Conservation (phyloP, 2,113 vertebrate genomes). For the Pardalotus punctatus region DNA sequence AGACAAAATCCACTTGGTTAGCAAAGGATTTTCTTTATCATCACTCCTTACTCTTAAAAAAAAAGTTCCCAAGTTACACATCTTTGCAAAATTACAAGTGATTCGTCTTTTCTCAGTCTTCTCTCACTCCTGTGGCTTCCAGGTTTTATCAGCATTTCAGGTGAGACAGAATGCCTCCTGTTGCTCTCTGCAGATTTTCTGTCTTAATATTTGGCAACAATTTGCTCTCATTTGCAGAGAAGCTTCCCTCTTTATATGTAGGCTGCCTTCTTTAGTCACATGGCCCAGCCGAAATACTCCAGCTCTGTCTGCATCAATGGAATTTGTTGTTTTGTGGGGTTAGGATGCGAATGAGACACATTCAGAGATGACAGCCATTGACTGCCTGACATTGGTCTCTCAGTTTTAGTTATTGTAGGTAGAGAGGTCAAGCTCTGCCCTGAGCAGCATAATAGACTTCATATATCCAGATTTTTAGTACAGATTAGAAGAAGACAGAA, state of each 20-base stretch:
- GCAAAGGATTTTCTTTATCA: neutral
- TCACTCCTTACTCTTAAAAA: neutral
- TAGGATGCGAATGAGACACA: neutral
- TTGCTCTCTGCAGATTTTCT: constrained; percentile 12
- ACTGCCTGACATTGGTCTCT: neutral
- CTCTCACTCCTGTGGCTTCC: constrained; percentile 19
- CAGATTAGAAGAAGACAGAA: neutral
- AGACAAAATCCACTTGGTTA: neutral
- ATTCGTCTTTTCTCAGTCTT: constrained; percentile 29
- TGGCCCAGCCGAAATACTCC: neutral
- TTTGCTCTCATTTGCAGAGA: neutral
- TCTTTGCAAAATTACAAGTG: constrained; percentile 2
- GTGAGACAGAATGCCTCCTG: constrained; percentile 46
- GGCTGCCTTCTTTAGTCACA: neutral
- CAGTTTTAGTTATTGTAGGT: neutral
- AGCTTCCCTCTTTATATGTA: neutral
- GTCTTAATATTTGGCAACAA: constrained; percentile 3
- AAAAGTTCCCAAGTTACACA: neutral
- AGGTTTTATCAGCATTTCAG: constrained; percentile 52
- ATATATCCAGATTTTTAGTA: neutral
- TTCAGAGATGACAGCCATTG: neutral
- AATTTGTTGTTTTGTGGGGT: neutral
- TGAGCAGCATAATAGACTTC: neutral
- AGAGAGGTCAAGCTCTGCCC: neutral
- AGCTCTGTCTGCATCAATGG: neutral